Evolutionary conservation across 2,888 invertebrate species (phyloP), one percentile per base, ranked within the genome.

Genomic region (Phytoseiulus persimilis): DNA sequence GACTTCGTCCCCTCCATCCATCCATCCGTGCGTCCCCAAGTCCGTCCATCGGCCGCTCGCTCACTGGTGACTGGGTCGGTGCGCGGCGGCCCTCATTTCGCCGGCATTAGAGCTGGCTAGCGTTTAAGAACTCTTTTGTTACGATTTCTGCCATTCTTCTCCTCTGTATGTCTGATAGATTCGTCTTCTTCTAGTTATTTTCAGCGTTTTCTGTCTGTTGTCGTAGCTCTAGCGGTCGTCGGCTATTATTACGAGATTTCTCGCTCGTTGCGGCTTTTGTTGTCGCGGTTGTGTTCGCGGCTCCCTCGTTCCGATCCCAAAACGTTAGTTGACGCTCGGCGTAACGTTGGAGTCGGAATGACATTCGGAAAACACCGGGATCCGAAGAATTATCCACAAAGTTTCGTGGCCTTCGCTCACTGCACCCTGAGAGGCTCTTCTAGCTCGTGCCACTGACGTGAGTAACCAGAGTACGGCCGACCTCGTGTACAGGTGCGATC

Each of bases 101-200:
- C 65, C 65, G 28, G 65, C 18, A 65, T 65, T 65, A 65, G 65
- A 18, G 65, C 65, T 65, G 18, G 65, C 65, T 65, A 65, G 65
- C 65, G 65, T 65, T 65, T 65, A 65, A 65, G 65, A 65, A 65
- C 65, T 65, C 65, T 65, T 65, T 65, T 65, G 65, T 65, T 65
- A 65, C 65, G 65, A 65, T 23, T 65, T 65, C 65, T 28, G 65
- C 65, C 65, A 65, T 65, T 65, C 65, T 65, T 65, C 65, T 65
- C 65, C 65, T 65, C 65, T 65, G 65, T 65, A 28, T 65, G 65
- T 65, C 65, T 65, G 65, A 65, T 65, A 65, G 65, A 65, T 65
- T 65, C 65, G 65, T 65, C 65, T 65, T 65, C 65, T 65, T 65
- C 65, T 65, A 65, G 65, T 65, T 65, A 65, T 65, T 65, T 65